These are phyloP conservation scores for Sycophila sp. DNA, from an alignment of 1,140 invertebrate genomes.

Conservation along the genomic window DNA sequence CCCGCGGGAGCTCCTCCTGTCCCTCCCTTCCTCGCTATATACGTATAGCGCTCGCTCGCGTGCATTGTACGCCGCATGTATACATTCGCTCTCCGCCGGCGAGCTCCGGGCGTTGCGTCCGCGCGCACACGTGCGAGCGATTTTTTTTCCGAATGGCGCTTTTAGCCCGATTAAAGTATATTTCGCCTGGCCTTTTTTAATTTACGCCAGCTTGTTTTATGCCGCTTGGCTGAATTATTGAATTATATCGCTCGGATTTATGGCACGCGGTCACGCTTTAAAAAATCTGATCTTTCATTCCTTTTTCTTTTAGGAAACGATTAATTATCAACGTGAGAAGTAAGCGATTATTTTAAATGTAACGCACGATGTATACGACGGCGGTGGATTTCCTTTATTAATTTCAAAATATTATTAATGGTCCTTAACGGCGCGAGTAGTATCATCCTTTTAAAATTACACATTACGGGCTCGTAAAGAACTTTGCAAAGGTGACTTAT, in stretches of 20 bases:
- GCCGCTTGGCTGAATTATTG: not conserved
- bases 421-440: not conserved
- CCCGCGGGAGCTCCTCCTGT: slow-evolving; percentile 38
- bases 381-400: not conserved
- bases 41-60: not conserved
- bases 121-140: not conserved
- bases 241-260: too few species aligned
- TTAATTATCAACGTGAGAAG: not conserved
- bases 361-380: not conserved
- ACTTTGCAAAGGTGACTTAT: slow-evolving; percentile 3
- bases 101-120: not conserved
- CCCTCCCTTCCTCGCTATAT: not conserved
- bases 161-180: not conserved
- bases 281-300: not conserved
- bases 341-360: not conserved
- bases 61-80: too few species aligned
- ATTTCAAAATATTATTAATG: not conserved
- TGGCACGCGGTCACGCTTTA: too few species aligned
- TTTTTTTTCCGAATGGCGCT: too few species aligned
- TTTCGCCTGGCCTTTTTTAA: not conserved
- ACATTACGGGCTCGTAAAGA: not conserved
- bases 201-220: not conserved
- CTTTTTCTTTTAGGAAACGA: not conserved
- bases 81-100: too few species aligned
- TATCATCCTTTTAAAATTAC: not conserved